Evolutionary conservation across 2,888 invertebrate genomes (phyloP), one percentile per base, ranked within the genome.

Genomic region (Diplolepis rosae): DNA sequence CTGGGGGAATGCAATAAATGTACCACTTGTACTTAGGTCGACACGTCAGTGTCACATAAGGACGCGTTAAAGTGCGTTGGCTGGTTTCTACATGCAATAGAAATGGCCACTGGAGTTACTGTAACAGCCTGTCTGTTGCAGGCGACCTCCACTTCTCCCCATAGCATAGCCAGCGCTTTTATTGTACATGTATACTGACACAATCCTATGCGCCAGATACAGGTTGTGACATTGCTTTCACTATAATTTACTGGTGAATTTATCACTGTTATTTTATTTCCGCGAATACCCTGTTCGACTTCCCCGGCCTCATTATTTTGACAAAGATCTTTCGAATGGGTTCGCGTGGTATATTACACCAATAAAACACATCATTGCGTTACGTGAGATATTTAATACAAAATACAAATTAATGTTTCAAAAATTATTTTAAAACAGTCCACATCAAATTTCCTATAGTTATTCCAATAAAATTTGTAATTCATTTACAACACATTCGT

Each of bases 81-180:
- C 24, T 61, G 61, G 61, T 61, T 61, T 61, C 61, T 39, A 61
- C 61, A 61, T 61, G 39, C 39, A 61, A 39, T 61, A 61, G 39
- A 61, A 61, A 61, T 61, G 61, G 39, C 61, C 61, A 39, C 27
- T 39, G 61, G 24, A 61, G 39, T 39, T 61, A 61, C 61, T 39
- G 39, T 61, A 24, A 39, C 61, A 61, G 22, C 24, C 61, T 61
- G 61, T 61, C 61, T 39, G 61, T 39, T n/a, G 39, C 61, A 61
- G 61, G 61, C 61, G 24, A 61, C 61, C 61, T 61, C 61, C 61
- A 61, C 61, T 61, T 61, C 61, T 61, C 61, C 56, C 35, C 13
- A 39, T 61, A 1, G 22, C 32, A n/a, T n/a, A n/a, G n/a, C n/a
- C n/a, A 39, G 24, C 9, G 61, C 61, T 61, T 61, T 61, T 24